Conservation (phyloP, 2,113 vertebrate species). For the Platysteira castanea region DNA sequence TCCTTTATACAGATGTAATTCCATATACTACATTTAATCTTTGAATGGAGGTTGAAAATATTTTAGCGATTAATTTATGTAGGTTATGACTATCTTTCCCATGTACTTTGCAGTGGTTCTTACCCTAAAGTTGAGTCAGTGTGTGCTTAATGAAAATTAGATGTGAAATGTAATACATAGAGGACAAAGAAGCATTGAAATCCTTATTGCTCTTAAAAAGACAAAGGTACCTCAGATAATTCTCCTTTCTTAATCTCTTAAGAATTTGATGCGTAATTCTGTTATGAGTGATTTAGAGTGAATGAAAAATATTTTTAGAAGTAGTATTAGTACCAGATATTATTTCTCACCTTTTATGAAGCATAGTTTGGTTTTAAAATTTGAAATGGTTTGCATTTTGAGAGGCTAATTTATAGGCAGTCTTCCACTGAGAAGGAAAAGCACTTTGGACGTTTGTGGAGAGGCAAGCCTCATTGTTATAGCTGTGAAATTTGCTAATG, state of each 20-base stretch:
- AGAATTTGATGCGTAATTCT: not conserved
- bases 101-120: not conserved
- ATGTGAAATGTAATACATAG: constrained; percentile 49
- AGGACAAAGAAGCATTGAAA: constrained; percentile 44
- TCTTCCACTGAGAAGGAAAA: not conserved
- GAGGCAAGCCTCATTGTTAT: constrained; percentile 1
- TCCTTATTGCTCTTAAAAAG: constrained; percentile 21
- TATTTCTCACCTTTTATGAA: not conserved
- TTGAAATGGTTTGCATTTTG: not conserved
- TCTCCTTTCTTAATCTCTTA: constrained; percentile 12
- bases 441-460: not conserved
- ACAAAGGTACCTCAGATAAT: constrained; percentile 11
- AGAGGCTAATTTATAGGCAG: not conserved
- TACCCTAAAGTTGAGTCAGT: not conserved
- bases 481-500: constrained; percentile 52
- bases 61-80: constrained; percentile 5
- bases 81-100: not conserved
- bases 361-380: not conserved
- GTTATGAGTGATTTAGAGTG: not conserved
- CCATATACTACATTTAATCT: not conserved
- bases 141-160: constrained; percentile 44
- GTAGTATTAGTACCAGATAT: not conserved
- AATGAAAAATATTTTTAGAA: not conserved
- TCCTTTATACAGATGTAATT: constrained; percentile 17
- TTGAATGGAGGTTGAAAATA: not conserved